Conservation (phyloP, 2,797 vertebrate genomes). For the Rhinatrema bivittatum region DNA sequence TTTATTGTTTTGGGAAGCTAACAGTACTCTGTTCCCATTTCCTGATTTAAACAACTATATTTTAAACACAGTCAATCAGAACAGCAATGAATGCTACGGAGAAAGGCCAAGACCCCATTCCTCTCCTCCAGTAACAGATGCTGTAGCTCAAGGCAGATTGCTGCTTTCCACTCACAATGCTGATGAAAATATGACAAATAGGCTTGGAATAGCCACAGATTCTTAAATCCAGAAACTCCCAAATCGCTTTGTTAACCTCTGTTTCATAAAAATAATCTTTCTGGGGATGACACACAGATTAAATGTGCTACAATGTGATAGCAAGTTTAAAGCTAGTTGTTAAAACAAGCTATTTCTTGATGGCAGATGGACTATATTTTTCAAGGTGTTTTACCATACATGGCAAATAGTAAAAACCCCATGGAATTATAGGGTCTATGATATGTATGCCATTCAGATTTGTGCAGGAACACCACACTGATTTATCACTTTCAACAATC, state of each 20-base stretch:
- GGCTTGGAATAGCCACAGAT: conserved; percentile 25
- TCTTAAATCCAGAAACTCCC: conserved; percentile 30
- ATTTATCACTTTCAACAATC: too few species aligned
- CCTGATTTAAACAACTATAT: conserved; percentile 45
- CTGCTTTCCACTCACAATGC: conserved; percentile 30
- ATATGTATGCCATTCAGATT: too few species aligned
- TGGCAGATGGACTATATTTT: conserved; percentile 1
- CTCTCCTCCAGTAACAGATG: conserved; percentile 27
- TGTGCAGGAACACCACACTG: too few species aligned
- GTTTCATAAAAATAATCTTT: conserved; percentile 15
- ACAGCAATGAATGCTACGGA: conserved; percentile 18
- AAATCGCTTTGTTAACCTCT: conserved; percentile 32
- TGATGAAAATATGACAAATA: conserved; percentile 47
- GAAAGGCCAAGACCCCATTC: conserved; percentile 27
- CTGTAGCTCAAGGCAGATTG: conserved; percentile 31
- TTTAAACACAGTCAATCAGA: conserved; percentile 41
- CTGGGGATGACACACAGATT: conserved; percentile 36
- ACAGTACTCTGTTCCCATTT: too few species aligned
- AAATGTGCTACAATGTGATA: conserved; percentile 28
- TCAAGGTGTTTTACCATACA: conserved; percentile 13
- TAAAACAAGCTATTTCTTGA: conserved; percentile 38
- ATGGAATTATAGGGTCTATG: too few species aligned
- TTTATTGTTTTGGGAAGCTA: too few species aligned
- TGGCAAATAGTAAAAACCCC: too few species aligned
- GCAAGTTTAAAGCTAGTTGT: conserved; percentile 22